Conservation (phyloP, 2,797 vertebrate species). For the Chaunax sp. region DNA sequence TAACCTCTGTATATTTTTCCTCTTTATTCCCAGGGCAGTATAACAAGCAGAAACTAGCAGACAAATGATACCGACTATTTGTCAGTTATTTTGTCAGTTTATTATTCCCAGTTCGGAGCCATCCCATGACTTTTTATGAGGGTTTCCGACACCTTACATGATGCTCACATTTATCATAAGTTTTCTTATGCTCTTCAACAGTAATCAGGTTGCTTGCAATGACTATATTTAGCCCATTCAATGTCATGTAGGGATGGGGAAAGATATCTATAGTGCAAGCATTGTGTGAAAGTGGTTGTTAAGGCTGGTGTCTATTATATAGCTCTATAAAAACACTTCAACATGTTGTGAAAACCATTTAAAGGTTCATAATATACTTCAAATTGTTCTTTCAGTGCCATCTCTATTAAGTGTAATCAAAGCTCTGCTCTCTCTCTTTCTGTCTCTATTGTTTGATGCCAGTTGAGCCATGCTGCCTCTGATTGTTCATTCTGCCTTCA, state of each 20-base stretch:
- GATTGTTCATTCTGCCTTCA: conserved; percentile 53
- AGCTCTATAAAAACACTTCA: conserved; percentile 33
- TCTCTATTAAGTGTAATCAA: conserved; percentile 40
- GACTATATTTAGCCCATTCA: conserved; percentile 77
- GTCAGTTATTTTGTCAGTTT: conserved; percentile 51
- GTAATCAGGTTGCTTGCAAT: conserved; percentile 63
- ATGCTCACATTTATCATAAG: conserved; percentile 74
- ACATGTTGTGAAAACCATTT: conserved; percentile 29
- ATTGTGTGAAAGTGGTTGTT: conserved; percentile 39
- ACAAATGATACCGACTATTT: conserved; percentile 69
- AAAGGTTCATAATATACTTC: conserved; percentile 19
- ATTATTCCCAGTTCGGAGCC: conserved; percentile 68
- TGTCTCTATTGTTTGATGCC: conserved; percentile 41
- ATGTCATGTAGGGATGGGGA: conserved; percentile 68
- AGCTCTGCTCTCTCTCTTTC: not conserved
- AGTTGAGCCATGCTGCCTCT: conserved; percentile 22
- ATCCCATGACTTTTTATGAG: conserved; percentile 71
- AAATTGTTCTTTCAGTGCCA: conserved; percentile 8
- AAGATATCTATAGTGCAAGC: conserved; percentile 42
- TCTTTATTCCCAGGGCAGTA: conserved; percentile 33
- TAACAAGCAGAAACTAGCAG: conserved; percentile 61
- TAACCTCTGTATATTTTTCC: conserved; percentile 56
- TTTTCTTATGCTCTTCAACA: conserved; percentile 57
- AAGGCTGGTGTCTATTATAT: conserved; percentile 23
- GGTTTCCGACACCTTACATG: conserved; percentile 71